Conservation (phyloP, 2,888 invertebrate species). For the Caenorhabditis sulstoni region DNA sequence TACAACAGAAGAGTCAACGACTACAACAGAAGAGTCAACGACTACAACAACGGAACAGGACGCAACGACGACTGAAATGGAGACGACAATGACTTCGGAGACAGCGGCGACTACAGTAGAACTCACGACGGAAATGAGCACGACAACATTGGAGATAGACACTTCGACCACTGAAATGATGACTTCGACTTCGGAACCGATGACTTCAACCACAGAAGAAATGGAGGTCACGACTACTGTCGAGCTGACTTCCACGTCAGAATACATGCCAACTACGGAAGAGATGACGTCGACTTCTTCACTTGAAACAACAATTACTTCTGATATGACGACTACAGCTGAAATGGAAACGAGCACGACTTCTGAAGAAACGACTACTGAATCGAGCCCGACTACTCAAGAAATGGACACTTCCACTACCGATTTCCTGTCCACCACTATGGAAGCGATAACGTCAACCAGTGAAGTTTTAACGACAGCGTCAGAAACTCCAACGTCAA, state of each 20-base stretch:
- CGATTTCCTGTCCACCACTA: background rate
- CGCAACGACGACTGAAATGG: background rate
- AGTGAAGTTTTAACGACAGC: slow-evolving; percentile 1
- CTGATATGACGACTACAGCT: background rate
- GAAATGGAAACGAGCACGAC: slow-evolving; percentile 2
- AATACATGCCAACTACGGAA: background rate
- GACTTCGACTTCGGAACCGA: background rate
- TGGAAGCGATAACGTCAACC: background rate
- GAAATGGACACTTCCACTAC: background rate
- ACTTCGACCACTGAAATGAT: background rate
- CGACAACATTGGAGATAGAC: background rate
- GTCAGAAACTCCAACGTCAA: background rate
- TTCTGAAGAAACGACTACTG: slow-evolving; percentile 20
- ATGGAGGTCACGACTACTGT: too few relatives aligned
- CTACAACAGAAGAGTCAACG: too few relatives aligned
- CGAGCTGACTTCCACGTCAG: background rate
- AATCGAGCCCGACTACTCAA: background rate
- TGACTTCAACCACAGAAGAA: background rate
- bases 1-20: background rate
- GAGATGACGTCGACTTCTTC: slow-evolving; percentile 2
- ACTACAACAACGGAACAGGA: too few relatives aligned
- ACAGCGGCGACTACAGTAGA: slow-evolving; percentile 12
- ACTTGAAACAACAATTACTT: slow-evolving; percentile 1
- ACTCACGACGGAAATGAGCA: background rate
- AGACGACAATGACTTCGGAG: slow-evolving; percentile 13